phyloP scores from a whole-genome alignment of 1,140 invertebrate species.

The Apis mellifera region DNA sequence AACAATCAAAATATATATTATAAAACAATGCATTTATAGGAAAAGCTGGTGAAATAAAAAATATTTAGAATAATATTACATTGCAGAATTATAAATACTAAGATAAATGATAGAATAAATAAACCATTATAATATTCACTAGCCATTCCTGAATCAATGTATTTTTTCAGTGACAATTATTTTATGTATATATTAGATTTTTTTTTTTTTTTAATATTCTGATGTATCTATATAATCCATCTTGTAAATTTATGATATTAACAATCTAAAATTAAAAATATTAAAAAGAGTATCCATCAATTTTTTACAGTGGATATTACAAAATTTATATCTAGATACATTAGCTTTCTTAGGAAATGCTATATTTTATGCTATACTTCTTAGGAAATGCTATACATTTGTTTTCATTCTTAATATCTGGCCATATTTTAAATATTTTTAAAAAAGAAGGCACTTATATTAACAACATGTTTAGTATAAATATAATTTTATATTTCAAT shows the following conservation, averaged over 20 bases:
- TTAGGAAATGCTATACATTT: constrained; percentile 16
- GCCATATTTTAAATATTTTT: constrained; percentile 46
- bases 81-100: constrained; percentile 27
- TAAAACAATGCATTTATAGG: constrained; percentile 28
- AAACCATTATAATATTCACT: constrained; percentile 29
- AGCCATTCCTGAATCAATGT: constrained; percentile 41
- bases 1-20: constrained; percentile 11
- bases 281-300: constrained; percentile 23
- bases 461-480: constrained; percentile 6
- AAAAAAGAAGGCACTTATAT: constrained; percentile 5
- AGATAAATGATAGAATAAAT: constrained; percentile 4
- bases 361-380: constrained; percentile 17
- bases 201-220: constrained; percentile 37
- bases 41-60: constrained; percentile 27
- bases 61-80: neutral
- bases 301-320: constrained; percentile 28
- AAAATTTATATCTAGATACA: constrained; percentile 59
- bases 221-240: constrained; percentile 57
- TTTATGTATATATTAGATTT: constrained; percentile 15
- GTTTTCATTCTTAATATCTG: constrained; percentile 46
- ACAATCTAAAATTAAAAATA: constrained; percentile 32
- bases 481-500: constrained; percentile 13
- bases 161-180: constrained; percentile 31
- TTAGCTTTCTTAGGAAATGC: constrained; percentile 37
- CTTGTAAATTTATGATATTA: neutral